A percentile compares a stretch with the other conserved stretches of the same genome.
phyloP scores from a whole-genome alignment of 2,113 vertebrate genomes.

The Hepsetus odoe region DNA sequence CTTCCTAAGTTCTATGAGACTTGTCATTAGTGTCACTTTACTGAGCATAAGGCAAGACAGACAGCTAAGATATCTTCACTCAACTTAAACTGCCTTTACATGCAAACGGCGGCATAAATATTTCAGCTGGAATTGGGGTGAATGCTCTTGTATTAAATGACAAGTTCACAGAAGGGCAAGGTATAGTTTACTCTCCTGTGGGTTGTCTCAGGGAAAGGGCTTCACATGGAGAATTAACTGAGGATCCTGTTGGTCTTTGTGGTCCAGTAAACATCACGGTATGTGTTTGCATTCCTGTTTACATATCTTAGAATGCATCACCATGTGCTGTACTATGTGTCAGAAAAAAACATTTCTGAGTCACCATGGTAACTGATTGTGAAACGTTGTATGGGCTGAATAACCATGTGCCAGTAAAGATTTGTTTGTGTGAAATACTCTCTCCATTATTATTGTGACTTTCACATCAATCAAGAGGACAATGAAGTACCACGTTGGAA shows the following conservation, averaged over 20 bases:
- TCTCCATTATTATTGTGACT: not conserved
- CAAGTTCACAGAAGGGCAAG: conserved; percentile 26
- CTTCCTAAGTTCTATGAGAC: not conserved
- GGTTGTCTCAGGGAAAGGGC: not conserved
- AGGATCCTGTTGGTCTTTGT: not conserved
- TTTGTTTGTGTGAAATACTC: conserved; percentile 30
- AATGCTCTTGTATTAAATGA: conserved; percentile 39
- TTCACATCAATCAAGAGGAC: conserved; percentile 15
- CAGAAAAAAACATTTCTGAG: conserved; percentile 40
- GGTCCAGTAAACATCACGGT: not conserved
- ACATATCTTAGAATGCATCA: conserved; percentile 20
- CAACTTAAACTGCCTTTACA: not conserved
- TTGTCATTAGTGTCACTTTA: conserved; percentile 12
- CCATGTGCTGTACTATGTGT: conserved; percentile 7
- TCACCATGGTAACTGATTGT: conserved; percentile 55
- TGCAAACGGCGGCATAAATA: conserved; percentile 35
- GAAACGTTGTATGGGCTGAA: conserved; percentile 39
- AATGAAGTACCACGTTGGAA: not conserved
- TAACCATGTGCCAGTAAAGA: conserved; percentile 29
- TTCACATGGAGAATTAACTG: not conserved
- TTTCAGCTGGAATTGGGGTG: conserved; percentile 43
- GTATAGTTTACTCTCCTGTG: not conserved
- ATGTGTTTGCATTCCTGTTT: not conserved
- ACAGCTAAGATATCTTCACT: not conserved
- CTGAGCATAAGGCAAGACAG: not conserved